Evolutionary conservation across 2,888 invertebrate species (phyloP).

Genomic region (Epirrhoe alternata): DNA sequence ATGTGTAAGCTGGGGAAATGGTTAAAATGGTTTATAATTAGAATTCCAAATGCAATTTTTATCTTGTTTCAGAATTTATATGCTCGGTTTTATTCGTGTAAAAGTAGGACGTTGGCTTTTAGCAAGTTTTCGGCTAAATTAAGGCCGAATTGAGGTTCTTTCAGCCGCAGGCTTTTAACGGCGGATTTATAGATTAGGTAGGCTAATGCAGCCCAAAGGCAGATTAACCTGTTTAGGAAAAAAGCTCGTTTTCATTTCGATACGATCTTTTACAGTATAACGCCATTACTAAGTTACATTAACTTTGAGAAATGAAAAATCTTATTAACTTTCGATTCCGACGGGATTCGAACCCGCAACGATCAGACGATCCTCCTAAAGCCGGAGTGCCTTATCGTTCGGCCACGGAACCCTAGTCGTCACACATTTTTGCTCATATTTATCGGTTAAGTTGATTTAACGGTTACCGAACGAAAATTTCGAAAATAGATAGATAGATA

Average conservation of each 20-base stretch:
- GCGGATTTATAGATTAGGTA: slow-evolving; percentile 24
- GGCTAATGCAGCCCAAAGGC: slow-evolving; percentile 41
- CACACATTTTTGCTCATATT: too few species aligned
- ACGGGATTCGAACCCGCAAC: too few species aligned
- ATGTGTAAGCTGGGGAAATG: too few species aligned
- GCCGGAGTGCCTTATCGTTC: too few species aligned
- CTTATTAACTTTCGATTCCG: too few species aligned
- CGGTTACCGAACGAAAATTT: too few species aligned
- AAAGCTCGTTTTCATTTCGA: slow-evolving; percentile 46
- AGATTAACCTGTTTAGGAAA: slow-evolving; percentile 47
- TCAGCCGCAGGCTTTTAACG: slow-evolving; percentile 14
- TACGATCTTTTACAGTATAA: slow-evolving; percentile 45
- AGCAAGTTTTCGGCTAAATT: neutral
- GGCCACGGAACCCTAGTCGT: too few species aligned
- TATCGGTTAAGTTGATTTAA: too few species aligned
- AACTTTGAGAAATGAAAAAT: neutral
- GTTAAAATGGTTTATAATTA: too few species aligned
- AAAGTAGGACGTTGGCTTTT: neutral
- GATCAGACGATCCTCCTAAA: too few species aligned
- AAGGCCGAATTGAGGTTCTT: slow-evolving; percentile 6
- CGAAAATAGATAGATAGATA: too few species aligned
- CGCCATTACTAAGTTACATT: neutral
- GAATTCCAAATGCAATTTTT: too few species aligned
- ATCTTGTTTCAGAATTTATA: neutral
- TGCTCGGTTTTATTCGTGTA: neutral